Evolutionary conservation across 2,888 invertebrate species (phyloP).

Genomic region (Gortyna flavago): DNA sequence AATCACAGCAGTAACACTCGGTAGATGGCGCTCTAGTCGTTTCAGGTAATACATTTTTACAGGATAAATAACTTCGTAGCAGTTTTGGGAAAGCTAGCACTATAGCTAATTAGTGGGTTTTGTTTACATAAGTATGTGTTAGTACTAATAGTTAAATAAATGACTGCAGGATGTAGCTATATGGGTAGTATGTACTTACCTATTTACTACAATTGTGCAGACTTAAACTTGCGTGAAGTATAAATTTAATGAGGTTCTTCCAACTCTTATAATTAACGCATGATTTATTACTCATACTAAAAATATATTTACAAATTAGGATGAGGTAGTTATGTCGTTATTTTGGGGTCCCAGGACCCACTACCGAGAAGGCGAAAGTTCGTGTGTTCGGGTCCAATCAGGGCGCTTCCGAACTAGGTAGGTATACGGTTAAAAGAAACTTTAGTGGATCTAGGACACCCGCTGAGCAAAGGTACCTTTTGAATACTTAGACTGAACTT

Average conservation of each 20-base stretch:
- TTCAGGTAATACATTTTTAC: background rate
- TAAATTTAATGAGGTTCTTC: too few relatives aligned
- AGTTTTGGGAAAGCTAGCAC: background rate
- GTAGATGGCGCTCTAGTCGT: slow-evolving; percentile 26
- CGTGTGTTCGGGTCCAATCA: background rate
- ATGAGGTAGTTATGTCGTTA: background rate
- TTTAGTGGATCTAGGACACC: background rate
- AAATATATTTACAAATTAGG: background rate
- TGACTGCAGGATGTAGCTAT: too few relatives aligned
- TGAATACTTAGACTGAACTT: background rate
- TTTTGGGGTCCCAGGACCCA: background rate
- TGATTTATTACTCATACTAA: too few relatives aligned
- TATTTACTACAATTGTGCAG: too few relatives aligned
- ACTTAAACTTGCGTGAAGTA: too few relatives aligned
- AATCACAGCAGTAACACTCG: slow-evolving; percentile 19
- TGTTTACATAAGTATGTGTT: background rate
- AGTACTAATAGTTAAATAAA: background rate
- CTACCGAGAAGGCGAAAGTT: background rate
- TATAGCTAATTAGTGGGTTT: background rate
- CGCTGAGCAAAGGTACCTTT: too few relatives aligned
- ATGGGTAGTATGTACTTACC: too few relatives aligned
- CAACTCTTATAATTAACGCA: too few relatives aligned
- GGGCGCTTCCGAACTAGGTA: background rate
- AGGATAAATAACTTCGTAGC: too few relatives aligned
- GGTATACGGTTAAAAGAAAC: too few relatives aligned